A percentile compares a stretch with the other conserved stretches of the same genome.
Conservation (phyloP, 2,888 invertebrate genomes). For the Antheraea yamamai region DNA sequence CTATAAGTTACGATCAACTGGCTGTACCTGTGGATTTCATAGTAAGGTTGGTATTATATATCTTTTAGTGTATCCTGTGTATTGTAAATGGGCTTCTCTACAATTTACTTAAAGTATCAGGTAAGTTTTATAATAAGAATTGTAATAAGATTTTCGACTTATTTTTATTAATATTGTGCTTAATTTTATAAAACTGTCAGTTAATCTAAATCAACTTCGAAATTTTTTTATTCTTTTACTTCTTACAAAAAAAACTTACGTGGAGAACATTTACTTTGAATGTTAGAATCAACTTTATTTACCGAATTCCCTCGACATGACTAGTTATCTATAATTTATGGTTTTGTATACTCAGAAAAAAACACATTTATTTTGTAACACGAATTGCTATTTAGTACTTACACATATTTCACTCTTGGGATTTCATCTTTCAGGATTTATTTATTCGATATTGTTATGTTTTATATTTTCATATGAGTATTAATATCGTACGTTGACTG, state of each 20-base stretch:
- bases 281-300: background rate
- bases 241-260: too few species aligned
- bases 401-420: background rate
- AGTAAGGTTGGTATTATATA: background rate
- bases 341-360: background rate
- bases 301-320: background rate
- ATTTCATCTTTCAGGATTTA: background rate
- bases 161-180: too few species aligned
- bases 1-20: background rate
- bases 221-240: too few species aligned
- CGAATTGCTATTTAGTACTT: background rate
- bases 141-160: too few species aligned
- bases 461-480: background rate
- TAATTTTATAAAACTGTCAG: too few species aligned
- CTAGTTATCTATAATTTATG: background rate
- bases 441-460: background rate
- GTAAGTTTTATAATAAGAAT: background rate
- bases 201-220: too few species aligned
- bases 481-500: background rate
- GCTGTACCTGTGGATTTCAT: background rate
- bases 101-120: background rate
- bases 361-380: background rate
- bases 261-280: background rate
- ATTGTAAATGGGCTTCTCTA: background rate
- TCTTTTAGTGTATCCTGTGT: background rate